Evolutionary conservation across 2,888 invertebrate genomes (phyloP).

Genomic region (Sesamia inferens): DNA sequence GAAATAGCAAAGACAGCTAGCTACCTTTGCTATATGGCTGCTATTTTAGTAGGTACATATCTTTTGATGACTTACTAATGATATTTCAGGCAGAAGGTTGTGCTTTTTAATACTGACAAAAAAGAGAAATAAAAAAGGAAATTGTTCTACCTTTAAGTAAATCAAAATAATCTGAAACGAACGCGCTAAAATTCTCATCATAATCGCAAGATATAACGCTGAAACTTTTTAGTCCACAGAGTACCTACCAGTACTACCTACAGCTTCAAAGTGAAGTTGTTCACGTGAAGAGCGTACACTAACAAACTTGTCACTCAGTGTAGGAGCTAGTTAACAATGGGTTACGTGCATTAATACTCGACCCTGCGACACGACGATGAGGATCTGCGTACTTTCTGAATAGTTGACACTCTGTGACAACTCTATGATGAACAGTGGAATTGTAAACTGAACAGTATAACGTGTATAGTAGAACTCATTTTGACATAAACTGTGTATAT

Average conservation of each 20-base stretch:
- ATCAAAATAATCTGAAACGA: background rate
- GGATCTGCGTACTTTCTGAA: constrained; percentile 42
- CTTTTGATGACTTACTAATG: background rate
- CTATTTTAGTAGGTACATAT: too few species aligned
- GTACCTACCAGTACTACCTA: constrained; percentile 21
- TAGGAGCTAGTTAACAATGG: constrained; percentile 70
- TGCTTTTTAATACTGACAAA: background rate
- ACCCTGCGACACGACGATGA: constrained; percentile 42
- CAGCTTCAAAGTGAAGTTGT: constrained; percentile 57
- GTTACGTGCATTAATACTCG: constrained; percentile 64
- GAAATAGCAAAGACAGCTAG: too few species aligned
- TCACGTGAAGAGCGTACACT: constrained; percentile 67
- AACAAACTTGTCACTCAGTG: constrained; percentile 75
- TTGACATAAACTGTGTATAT: background rate
- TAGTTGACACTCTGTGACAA: constrained; percentile 43
- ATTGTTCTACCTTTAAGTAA: background rate
- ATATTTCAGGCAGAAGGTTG: background rate
- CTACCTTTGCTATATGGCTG: too few species aligned
- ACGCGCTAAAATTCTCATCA: background rate
- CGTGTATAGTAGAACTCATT: background rate
- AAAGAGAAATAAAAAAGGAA: background rate
- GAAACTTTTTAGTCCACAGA: constrained; percentile 42
- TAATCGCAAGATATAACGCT: constrained; percentile 8
- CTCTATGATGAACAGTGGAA: constrained; percentile 14
- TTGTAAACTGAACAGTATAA: background rate